Evolutionary conservation across 2,888 invertebrate genomes (phyloP), one percentile per base, ranked within the genome.

Genomic region (Achlya flavicornis): DNA sequence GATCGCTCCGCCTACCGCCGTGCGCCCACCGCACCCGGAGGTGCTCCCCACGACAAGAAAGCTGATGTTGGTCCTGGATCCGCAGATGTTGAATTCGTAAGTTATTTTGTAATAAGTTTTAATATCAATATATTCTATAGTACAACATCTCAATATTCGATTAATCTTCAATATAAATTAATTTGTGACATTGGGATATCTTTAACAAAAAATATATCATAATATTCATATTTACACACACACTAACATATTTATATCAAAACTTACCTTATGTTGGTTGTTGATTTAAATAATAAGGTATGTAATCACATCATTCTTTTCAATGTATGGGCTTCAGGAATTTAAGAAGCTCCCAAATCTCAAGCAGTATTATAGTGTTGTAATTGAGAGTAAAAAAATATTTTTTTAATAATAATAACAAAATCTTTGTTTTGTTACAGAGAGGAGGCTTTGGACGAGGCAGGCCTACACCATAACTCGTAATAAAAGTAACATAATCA

Each of bases 21-120:
- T 66, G 96, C 96, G 32, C 96, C 97, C 48, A 90, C 94, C 8
- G 93, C 94, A 16, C 95, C 95, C 63, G 89, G 88, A 61, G 95
- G 95, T 61, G 93, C 95, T 58, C 94, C 95, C 62, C 94, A 96
- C 66, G 99, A 99, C 90, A 99, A 99, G 94, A 98, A 98, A 92
- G 97, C 97, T 70, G 99, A 99, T 92, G 99, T 98, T 80, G 99
- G 99, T 74, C 97, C 98, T 81, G 99, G 99, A 73, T 96, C 97
- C 66, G 97, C 96, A 74, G 97, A 97, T 90, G 96, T 99, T 84
- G 98, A 99, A 95, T 99, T 98, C 94, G 95, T 95, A 87, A 93
- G 94, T 93, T 68, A 64, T 67, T 32, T 12, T 46, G 0, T 4
- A 12, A 12, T 41, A 7, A 41, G 3, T 38, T 38, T 38, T 38